Base-by-base conservation (phyloP, 1,140 invertebrate species). In the Drosophila sulfurigaster region DNA sequence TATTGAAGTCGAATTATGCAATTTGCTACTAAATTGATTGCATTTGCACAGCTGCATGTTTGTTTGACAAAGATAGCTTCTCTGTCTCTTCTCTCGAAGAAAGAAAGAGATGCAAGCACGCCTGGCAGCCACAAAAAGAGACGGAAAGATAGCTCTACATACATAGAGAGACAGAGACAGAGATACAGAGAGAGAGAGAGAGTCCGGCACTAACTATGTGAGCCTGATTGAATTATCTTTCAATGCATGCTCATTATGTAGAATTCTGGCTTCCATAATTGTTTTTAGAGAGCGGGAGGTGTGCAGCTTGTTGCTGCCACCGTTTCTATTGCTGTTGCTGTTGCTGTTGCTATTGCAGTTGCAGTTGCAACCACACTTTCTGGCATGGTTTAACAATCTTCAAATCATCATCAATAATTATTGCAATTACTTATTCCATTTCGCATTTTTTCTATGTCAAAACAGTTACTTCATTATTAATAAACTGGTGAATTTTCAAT, bases 21-120 rank as follows among this genome's bases (percentile, higher is more conserved):
- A 89, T 89, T 89, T 89, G 85, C 86, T 89, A 89, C 85, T 85
- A 89, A 89, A 89, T 89, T 89, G 85, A 89, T 89, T 89, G 85
- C 85, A 89, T 89, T 89, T 89, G 78, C 81, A 89, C 75, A 81
- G 81, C 74, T 79, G 77, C 72, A 56, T 67, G 46, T 60, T 71
- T 54, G 58, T 25, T 20, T 63, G 68, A 20, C 46, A 59, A 56
- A 35, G 48, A 66, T 15, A 76, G 56, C 7, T 15, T 30, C 28
- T 3, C 20, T 6, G 28, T 16, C 32, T 32, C 32, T 32, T 32
- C 32, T 32, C 32, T 32, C 32, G 35, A 38, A 25, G 15, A 32
- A 15, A 57, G 45, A 51, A 25, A 58, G 38, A 56, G 13, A 30
- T 4, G 7, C 1, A 28, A 15, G 8, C n/a, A 45, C 20, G 15